Percentiles rank a stretch among this genome's conserved stretches.
Conservation (phyloP, 2,113 vertebrate species). For the Crotalus tigris region DNA sequence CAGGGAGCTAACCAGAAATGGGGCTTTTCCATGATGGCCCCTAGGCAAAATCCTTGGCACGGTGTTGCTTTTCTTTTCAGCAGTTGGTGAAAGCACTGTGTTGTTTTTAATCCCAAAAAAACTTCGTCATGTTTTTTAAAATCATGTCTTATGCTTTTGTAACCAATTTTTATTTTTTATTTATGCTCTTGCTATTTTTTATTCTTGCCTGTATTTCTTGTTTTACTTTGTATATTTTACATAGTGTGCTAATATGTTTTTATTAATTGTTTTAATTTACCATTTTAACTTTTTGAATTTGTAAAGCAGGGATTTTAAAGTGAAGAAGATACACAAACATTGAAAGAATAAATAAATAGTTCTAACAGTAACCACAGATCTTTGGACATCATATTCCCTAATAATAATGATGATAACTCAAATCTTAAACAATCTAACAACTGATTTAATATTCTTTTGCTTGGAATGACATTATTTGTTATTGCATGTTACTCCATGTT, state of each 20-base stretch:
- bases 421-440: background rate
- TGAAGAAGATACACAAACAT: background rate
- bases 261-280: background rate
- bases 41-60: background rate
- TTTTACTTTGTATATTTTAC: background rate
- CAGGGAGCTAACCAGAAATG: background rate
- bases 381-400: background rate
- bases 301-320: background rate
- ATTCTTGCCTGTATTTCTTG: background rate
- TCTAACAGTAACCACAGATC: background rate
- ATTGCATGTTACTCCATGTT: no score
- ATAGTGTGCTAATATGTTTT: background rate
- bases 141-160: background rate
- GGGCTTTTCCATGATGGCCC: background rate
- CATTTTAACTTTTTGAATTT: background rate
- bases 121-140: background rate
- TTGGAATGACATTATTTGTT: background rate
- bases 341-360: background rate
- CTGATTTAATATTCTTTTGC: background rate
- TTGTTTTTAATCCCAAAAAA: background rate
- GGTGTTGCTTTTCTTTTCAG: background rate
- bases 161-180: background rate
- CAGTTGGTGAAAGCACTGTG: background rate
- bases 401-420: background rate
- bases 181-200: background rate